These are phyloP conservation scores for Campoletis sonorensis DNA, from an alignment of 1,140 invertebrate genomes.

Conservation along the genomic window DNA sequence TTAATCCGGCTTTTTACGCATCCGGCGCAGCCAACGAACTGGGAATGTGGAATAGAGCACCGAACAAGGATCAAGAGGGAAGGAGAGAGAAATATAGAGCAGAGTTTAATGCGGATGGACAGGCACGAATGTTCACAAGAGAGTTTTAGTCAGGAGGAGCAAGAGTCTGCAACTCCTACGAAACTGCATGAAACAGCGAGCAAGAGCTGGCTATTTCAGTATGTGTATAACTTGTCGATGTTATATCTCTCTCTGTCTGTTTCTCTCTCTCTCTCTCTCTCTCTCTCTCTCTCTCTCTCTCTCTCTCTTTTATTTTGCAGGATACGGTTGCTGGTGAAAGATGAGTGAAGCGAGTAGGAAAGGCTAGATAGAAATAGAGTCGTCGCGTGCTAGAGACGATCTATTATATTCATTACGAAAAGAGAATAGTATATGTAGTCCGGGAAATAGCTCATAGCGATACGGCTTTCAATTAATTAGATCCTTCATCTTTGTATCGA, in stretches of 20 bases:
- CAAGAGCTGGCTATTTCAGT: background rate
- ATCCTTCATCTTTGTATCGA: constrained; percentile 24
- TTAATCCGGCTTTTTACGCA: constrained; percentile 40
- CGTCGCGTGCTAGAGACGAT: constrained; percentile 29
- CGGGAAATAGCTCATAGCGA: constrained; percentile 47
- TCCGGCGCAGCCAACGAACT: constrained; percentile 11
- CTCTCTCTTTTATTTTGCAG: background rate
- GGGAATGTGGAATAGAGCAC: constrained; percentile 50
- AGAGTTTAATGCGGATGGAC: background rate
- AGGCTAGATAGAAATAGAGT: constrained; percentile 4
- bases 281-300: too few species aligned
- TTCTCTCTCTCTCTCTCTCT: too few species aligned
- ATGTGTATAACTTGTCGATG: background rate
- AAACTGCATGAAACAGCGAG: constrained; percentile 15
- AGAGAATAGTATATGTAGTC: constrained; percentile 20
- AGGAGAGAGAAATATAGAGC: background rate
- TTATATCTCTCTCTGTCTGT: too few species aligned
- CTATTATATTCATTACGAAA: constrained; percentile 38
- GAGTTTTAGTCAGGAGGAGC: background rate
- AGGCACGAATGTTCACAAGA: constrained; percentile 6
- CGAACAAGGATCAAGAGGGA: constrained; percentile 36
- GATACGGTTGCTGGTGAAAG: background rate
- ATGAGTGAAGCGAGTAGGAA: background rate
- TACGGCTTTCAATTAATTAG: constrained; percentile 53
- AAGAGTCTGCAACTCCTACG: constrained; percentile 1